These are phyloP conservation scores for Caenorhabditis parvicauda DNA, from an alignment of 2,888 invertebrate genomes.

Conservation along the genomic window DNA sequence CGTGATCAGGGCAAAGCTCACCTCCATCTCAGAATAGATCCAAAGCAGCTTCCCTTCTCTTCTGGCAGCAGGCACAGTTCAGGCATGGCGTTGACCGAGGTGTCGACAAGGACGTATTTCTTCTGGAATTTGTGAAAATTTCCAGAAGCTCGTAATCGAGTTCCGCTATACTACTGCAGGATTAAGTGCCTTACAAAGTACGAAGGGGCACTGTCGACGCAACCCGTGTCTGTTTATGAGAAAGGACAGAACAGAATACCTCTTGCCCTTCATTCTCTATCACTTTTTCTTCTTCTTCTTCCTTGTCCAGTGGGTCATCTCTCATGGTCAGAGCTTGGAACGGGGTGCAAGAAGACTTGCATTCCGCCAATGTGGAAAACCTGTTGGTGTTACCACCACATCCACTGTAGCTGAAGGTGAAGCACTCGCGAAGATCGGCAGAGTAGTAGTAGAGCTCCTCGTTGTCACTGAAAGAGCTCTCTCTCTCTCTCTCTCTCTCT, in stretches of 20 bases:
- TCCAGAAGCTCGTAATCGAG: too few relatives aligned
- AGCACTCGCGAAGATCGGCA: conserved; percentile 22
- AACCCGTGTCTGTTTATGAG: too few relatives aligned
- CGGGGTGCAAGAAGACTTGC: conserved; percentile 41
- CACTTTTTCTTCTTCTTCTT: conserved; percentile 4
- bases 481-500: too few relatives aligned
- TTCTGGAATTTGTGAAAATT: not conserved
- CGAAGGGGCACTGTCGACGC: too few relatives aligned
- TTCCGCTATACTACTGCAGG: too few relatives aligned
- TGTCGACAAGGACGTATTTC: conserved; percentile 7
- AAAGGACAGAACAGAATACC: too few relatives aligned
- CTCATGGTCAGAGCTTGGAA: conserved; percentile 9
- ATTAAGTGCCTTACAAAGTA: too few relatives aligned
- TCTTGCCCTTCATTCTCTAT: conserved; percentile 1
- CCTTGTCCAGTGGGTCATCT: conserved; percentile 7
- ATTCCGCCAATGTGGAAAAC: conserved; percentile 45
- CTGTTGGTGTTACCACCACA: conserved; percentile 59
- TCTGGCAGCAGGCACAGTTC: conserved; percentile 56
- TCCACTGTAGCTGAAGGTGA: conserved; percentile 56
- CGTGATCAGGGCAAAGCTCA: conserved; percentile 4
- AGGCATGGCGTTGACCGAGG: conserved; percentile 24
- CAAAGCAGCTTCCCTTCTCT: conserved; percentile 55
- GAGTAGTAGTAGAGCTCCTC: conserved; percentile 17
- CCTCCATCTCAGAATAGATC: conserved; percentile 42
- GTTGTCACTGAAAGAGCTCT: conserved; percentile 20